Percentiles rank a stretch among this genome's conserved stretches.
These are phyloP conservation scores for Eucera pruinosa DNA, from an alignment of 2,888 invertebrate species.

Conservation along the genomic window DNA sequence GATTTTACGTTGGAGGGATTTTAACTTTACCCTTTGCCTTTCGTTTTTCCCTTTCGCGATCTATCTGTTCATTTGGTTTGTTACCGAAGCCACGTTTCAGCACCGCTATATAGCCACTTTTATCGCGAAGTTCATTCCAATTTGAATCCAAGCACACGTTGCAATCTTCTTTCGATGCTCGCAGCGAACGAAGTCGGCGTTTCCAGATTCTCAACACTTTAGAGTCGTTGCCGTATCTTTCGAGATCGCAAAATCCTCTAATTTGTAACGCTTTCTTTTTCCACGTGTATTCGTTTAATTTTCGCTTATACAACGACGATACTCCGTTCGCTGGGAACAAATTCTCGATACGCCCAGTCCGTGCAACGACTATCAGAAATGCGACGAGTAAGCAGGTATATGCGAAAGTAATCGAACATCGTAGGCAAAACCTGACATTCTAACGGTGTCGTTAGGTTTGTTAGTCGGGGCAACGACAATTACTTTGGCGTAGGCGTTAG, in stretches of 20 bases:
- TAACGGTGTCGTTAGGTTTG: neutral
- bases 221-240: too few species aligned
- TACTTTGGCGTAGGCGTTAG: neutral
- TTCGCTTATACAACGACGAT: neutral
- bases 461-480: neutral
- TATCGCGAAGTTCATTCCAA: neutral
- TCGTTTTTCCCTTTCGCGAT: neutral
- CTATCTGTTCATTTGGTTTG: neutral
- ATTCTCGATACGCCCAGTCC: constrained; percentile 56
- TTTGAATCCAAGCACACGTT: constrained; percentile 62
- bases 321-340: constrained; percentile 54
- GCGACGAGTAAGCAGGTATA: constrained; percentile 64
- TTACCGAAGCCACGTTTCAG: constrained; percentile 49
- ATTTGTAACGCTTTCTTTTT: too few species aligned
- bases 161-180: constrained; percentile 30
- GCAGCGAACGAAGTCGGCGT: constrained; percentile 47
- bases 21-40: neutral
- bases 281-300: too few species aligned
- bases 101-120: constrained; percentile 32
- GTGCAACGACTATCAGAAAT: constrained; percentile 67
- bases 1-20: too few species aligned
- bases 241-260: neutral
- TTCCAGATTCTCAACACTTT: neutral
- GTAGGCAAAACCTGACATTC: constrained; percentile 54
- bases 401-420: constrained; percentile 51